Evolutionary conservation across 2,888 invertebrate species (phyloP), one percentile per base, ranked within the genome.

Genomic region (Magallana nippona): DNA sequence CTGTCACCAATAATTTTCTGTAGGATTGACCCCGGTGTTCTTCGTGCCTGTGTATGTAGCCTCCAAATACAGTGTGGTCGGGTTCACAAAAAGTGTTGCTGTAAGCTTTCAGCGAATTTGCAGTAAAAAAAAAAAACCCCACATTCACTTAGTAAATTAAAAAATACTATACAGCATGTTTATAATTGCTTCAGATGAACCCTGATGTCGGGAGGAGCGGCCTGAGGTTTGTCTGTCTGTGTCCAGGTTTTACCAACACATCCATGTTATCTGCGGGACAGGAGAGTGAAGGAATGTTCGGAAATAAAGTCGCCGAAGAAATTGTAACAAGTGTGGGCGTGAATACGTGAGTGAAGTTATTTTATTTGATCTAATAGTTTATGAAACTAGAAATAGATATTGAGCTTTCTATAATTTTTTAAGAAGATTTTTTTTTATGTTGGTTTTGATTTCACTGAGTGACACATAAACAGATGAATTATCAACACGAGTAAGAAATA

Each of bases 31-130:
- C 71, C 90, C 90, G 17, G 89, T 86, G 5, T 90, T 87, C 82
- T 87, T 87, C 80, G 81, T 83, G 58, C 91, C 92, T 19, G 82
- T 87, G 1, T 92, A 92, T 84, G 80, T 85, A 15, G 91, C 89
- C 13, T 86, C 89, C 17, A 92, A 92, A 58, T 89, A 89, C 84
- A 90, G 91, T 2, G 85, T 92, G 22, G 90, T 91, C n/a, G 92
- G 91, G 22, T 90, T 85, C 79, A 91, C 91, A 8, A 83, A 86
- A 60, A 90, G 90, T 82, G 88, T 89, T 88, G 90, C 92, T 32
- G 92, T 92, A 86, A 86, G 89, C 89, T 60, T 57, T 17, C 2
- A 8, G 17, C 60, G 17, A n/a, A 60, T n/a, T 3, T 60, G 17
- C 2, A 60, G 17, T 60, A 5, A 5, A 8, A 44, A 5, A 44